A percentile compares a stretch with the other conserved stretches of the same genome.
These are phyloP conservation scores for Scaptomyza reducta DNA, from an alignment of 2,888 invertebrate genomes.

Conservation along the genomic window DNA sequence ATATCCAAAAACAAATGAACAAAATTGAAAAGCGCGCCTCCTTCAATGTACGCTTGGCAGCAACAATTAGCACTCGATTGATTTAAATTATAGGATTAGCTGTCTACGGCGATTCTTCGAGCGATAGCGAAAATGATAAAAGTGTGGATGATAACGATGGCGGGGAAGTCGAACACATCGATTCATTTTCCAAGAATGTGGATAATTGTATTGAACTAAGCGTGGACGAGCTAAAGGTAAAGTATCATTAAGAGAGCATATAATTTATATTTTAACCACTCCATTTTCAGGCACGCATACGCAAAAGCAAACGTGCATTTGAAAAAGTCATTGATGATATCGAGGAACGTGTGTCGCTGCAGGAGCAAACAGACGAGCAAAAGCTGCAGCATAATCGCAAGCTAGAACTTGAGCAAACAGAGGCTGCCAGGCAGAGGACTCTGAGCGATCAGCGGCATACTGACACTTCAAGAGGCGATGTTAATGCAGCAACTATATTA, in stretches of 20 bases:
- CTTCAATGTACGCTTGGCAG: constrained; percentile 46
- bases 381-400: constrained; percentile 73
- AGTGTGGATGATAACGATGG: constrained; percentile 68
- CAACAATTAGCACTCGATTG: constrained; percentile 81
- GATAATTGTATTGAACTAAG: constrained; percentile 50
- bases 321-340: constrained; percentile 91
- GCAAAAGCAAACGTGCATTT: constrained; percentile 88
- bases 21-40: constrained; percentile 37
- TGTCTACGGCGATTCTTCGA: constrained; percentile 89
- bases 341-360: constrained; percentile 88
- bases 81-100: constrained; percentile 89
- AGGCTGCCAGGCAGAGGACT: constrained; percentile 18
- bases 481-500: constrained; percentile 62
- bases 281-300: constrained; percentile 86
- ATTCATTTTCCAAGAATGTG: constrained; percentile 83
- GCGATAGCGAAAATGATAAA: constrained; percentile 87
- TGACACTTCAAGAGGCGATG: constrained; percentile 62
- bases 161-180: constrained; percentile 73
- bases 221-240: constrained; percentile 90
- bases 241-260: neutral
- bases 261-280: neutral
- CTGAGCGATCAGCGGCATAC: constrained; percentile 19
- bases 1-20: constrained; percentile 7
- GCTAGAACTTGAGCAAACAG: constrained; percentile 53
- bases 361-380: constrained; percentile 86